Evolutionary conservation across 23 tunicate species (phyloP).

Genomic region (Diplosoma virens): DNA sequence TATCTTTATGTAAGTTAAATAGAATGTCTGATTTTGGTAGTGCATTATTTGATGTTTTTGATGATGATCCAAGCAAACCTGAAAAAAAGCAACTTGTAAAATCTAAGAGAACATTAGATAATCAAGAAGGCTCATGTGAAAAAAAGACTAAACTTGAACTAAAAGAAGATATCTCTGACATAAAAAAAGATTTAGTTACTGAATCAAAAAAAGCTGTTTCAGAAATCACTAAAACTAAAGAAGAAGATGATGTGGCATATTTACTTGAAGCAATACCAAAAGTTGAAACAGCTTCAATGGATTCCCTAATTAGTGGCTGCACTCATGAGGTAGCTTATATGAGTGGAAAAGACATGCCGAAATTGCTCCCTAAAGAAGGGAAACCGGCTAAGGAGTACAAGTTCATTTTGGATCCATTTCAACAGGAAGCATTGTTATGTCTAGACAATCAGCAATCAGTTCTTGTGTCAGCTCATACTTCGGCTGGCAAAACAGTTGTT

Average conservation of each 20-base stretch:
- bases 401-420: conserved; percentile 93
- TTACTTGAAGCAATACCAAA: conserved; percentile 70
- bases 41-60: too few species aligned
- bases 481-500: conserved; percentile 96
- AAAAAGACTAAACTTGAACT: too few species aligned
- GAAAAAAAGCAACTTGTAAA: too few species aligned
- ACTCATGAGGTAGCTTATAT: conserved; percentile 78
- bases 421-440: conserved; percentile 78
- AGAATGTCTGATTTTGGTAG: too few species aligned
- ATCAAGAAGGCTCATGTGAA: too few species aligned
- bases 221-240: not conserved
- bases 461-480: conserved; percentile 92
- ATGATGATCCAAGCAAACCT: too few species aligned
- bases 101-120: too few species aligned
- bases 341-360: conserved; percentile 46
- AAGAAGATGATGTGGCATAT: not conserved
- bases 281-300: conserved; percentile 69
- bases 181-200: too few species aligned
- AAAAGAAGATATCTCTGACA: too few species aligned
- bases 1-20: too few species aligned
- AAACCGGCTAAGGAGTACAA: conserved; percentile 86
- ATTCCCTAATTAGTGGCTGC: conserved; percentile 74
- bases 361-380: conserved; percentile 48
- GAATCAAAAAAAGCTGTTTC: too few species aligned
- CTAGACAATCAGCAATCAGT: conserved; percentile 93